These are phyloP conservation scores for Condylostylus longicornis DNA, from an alignment of 1,140 invertebrate species.

Conservation along the genomic window DNA sequence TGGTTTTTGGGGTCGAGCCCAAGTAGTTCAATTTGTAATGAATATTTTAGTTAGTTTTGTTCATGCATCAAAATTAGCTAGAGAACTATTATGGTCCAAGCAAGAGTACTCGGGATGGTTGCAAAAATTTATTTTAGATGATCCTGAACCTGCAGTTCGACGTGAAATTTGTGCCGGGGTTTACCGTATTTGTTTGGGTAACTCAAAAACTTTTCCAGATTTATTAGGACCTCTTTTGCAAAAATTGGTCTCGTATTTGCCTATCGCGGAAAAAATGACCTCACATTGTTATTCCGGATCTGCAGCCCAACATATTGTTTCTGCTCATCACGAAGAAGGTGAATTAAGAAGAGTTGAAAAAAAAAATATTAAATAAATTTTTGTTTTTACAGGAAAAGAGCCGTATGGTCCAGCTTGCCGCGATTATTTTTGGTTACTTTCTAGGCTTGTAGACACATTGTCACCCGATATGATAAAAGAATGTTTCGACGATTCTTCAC, in stretches of 20 bases:
- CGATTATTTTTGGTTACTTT: constrained; percentile 87
- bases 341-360: too few relatives aligned
- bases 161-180: constrained; percentile 78
- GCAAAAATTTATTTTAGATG: constrained; percentile 61
- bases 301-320: constrained; percentile 37
- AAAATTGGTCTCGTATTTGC: constrained; percentile 61
- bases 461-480: constrained; percentile 63
- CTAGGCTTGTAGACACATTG: constrained; percentile 69
- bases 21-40: constrained; percentile 70
- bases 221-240: constrained; percentile 60
- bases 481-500: constrained; percentile 38
- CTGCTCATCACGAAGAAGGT: constrained; percentile 73
- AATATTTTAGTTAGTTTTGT: constrained; percentile 69
- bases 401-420: constrained; percentile 83
- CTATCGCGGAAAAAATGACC: constrained; percentile 70
- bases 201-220: constrained; percentile 43
- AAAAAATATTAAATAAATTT: too few relatives aligned
- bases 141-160: constrained; percentile 70
- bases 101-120: constrained; percentile 55
- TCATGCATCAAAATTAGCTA: constrained; percentile 52
- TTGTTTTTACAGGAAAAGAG: too few relatives aligned
- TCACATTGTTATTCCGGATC: constrained; percentile 37
- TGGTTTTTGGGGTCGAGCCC: constrained; percentile 71
- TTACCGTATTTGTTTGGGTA: constrained; percentile 69
- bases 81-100: constrained; percentile 47